A percentile compares a stretch with the other conserved stretches of the same genome.
These are phyloP conservation scores for Hippasteria phrygiana DNA, from an alignment of 53 echinoderm and acorn worm species.

Conservation along the genomic window DNA sequence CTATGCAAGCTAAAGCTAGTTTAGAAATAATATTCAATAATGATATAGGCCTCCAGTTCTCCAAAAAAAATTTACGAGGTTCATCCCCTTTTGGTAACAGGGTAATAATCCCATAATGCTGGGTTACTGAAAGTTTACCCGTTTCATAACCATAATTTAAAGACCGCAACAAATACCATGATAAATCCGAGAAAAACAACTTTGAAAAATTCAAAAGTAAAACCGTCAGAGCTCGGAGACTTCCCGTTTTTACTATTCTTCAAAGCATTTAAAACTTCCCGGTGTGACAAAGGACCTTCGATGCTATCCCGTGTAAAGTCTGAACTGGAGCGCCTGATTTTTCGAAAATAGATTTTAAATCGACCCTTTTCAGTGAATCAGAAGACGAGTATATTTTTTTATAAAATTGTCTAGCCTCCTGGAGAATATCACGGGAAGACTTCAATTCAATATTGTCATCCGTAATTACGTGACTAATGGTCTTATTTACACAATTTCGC, in stretches of 20 bases:
- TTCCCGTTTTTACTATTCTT: constrained; percentile 47
- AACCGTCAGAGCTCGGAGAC: constrained; percentile 63
- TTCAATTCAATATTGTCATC: neutral
- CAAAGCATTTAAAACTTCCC: neutral
- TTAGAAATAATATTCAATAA: constrained; percentile 45
- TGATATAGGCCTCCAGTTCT: constrained; percentile 66
- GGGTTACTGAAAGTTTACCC: constrained; percentile 26
- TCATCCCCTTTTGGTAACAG: too few relatives aligned
- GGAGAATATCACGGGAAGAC: neutral
- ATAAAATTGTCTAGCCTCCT: too few relatives aligned
- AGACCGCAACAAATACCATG: constrained; percentile 20
- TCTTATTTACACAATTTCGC: constrained; percentile 11
- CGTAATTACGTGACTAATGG: neutral
- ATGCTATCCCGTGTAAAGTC: neutral
- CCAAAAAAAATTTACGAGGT: constrained; percentile 57
- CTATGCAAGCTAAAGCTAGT: constrained; percentile 27
- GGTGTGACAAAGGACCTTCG: neutral
- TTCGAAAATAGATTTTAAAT: neutral
- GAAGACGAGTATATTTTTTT: too few relatives aligned
- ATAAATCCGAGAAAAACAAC: constrained; percentile 35
- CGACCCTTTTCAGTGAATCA: too few relatives aligned
- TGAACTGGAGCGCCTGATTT: neutral
- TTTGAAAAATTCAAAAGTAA: constrained; percentile 63
- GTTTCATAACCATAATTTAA: constrained; percentile 53
- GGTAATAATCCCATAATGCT: constrained; percentile 54